Evolutionary conservation across 2,113 vertebrate genomes (phyloP).

Genomic region (Numida meleagris): DNA sequence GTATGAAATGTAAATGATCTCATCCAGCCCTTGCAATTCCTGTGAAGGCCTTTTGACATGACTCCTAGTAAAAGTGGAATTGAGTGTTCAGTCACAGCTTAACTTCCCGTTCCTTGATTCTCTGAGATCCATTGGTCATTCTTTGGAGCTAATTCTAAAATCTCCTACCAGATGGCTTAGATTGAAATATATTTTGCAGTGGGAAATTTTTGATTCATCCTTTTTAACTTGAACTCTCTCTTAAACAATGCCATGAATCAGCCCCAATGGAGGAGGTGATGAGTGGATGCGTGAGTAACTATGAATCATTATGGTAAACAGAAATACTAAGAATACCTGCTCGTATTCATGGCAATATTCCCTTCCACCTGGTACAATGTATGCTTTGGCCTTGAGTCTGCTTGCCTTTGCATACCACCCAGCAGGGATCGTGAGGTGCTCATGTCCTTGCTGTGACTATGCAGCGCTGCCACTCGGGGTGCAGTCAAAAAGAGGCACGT

Average conservation of each 20-base stretch:
- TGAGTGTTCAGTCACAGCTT: neutral
- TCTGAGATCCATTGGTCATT: constrained; percentile 7
- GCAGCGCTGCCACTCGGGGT: fast-evolving
- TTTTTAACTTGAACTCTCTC: constrained; percentile 55
- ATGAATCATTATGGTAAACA: constrained; percentile 68
- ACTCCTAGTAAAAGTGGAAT: neutral
- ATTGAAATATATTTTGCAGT: constrained; percentile 61
- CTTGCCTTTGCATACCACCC: neutral
- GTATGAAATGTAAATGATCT: neutral
- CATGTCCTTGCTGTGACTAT: neutral
- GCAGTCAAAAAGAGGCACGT: neutral
- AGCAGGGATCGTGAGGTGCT: neutral
- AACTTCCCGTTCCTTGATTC: constrained; percentile 20
- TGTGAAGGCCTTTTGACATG: neutral
- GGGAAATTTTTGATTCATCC: constrained; percentile 68
- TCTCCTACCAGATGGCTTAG: constrained; percentile 51
- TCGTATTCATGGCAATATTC: constrained; percentile 35
- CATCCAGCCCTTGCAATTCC: neutral
- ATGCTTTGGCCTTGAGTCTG: neutral
- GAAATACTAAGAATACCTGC: constrained; percentile 70
- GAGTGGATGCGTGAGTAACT: constrained; percentile 67
- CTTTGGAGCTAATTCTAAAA: constrained; percentile 43
- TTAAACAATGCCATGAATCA: constrained; percentile 71
- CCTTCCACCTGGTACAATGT: neutral
- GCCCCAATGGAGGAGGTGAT: constrained; percentile 67